Evolutionary conservation across 2,888 invertebrate genomes (phyloP).

Genomic region (Sinopyrophorus schimmeli): DNA sequence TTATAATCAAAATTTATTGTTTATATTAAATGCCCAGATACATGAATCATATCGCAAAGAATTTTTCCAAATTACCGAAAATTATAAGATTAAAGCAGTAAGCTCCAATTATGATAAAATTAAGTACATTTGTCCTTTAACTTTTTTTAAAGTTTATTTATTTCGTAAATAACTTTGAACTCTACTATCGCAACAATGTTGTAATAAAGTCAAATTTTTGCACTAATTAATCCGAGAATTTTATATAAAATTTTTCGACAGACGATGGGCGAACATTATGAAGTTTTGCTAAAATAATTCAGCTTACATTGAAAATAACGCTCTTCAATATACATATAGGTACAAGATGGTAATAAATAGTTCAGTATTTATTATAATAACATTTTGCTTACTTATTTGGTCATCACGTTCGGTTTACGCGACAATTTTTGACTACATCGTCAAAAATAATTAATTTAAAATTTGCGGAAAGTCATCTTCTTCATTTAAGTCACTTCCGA

Average conservation of each 20-base stretch:
- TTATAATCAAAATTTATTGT: too few relatives aligned
- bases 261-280: neutral
- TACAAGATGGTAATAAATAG: conserved; percentile 11
- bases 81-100: too few relatives aligned
- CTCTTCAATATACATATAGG: neutral
- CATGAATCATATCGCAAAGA: too few relatives aligned
- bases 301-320: conserved; percentile 6
- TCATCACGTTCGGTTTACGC: conserved; percentile 17
- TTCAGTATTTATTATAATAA: conserved; percentile 6
- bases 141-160: too few relatives aligned
- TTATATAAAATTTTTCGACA: conserved; percentile 2
- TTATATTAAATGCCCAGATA: too few relatives aligned
- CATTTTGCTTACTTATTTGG: conserved; percentile 20
- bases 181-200: too few relatives aligned
- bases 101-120: too few relatives aligned
- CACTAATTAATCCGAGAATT: neutral
- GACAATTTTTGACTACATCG: conserved; percentile 8
- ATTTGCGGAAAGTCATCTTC: neutral
- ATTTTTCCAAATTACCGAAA: too few relatives aligned
- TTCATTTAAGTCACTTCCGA: neutral
- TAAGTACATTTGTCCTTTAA: too few relatives aligned
- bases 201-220: neutral
- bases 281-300: neutral
- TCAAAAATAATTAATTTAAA: conserved; percentile 5
- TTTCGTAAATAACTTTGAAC: too few relatives aligned